phyloP scores from a whole-genome alignment of 1,140 invertebrate species.

The Procambarus virginalis region DNA sequence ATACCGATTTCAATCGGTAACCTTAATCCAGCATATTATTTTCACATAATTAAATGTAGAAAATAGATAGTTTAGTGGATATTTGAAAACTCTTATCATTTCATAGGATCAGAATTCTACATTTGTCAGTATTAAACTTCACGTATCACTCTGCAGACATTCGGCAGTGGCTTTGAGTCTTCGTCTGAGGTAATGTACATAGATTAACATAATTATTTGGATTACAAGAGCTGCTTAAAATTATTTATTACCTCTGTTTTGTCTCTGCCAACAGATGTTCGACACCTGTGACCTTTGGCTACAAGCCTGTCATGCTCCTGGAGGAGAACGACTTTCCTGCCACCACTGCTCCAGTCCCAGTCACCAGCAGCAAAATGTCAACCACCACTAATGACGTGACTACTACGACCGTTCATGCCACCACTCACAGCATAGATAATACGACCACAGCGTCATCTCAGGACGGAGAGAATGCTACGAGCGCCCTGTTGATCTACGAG shows the following conservation, averaged over 20 bases:
- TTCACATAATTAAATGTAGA: no score
- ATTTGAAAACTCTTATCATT: no score
- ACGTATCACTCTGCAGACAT: no score
- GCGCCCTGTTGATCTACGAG: background rate
- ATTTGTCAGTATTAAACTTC: no score
- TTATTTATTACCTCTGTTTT: background rate
- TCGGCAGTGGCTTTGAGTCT: no score
- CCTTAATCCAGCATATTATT: no score
- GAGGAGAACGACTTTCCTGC: slow-evolving; percentile 69
- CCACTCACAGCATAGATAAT: background rate
- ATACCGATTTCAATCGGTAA: no score
- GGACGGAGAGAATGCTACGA: background rate
- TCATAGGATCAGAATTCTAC: no score
- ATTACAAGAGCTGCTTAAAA: no score
- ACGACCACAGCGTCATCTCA: background rate
- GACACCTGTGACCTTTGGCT: slow-evolving; percentile 69
- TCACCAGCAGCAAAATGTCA: background rate
- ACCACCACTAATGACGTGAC: background rate
- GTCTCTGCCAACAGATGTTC: slow-evolving; percentile 66
- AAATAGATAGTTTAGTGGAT: no score
- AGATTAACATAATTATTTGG: no score
- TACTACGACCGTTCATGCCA: background rate
- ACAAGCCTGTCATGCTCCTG: slow-evolving; percentile 71
- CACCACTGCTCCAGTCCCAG: background rate
- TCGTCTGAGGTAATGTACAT: no score